Base-by-base conservation (phyloP, 2,113 vertebrate genomes). In the Bubalus kerabau region DNA sequence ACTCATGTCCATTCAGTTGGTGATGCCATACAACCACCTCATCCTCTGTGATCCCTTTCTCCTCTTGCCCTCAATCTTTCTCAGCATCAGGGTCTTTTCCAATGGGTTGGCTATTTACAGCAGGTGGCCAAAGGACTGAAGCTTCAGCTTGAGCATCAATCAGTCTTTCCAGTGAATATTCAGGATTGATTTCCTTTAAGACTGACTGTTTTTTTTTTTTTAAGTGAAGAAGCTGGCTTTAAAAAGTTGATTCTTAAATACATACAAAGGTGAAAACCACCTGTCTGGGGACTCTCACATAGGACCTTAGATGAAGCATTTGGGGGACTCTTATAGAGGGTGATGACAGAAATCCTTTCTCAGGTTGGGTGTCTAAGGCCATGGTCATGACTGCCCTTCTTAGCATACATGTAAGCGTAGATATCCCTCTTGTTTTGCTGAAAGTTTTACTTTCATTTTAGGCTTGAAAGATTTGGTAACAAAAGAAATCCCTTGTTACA, bases 351-450 rank as follows among this genome's bases (percentile, higher is more conserved):
- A 46, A 48, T 16, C 21, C 21, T 82, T 46, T 36, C 56, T 10
- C 6, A 2, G 15, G 19, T 17, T 7, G 12, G 32, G 1, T 21
- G 36, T 30, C 50, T 36, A 4, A 84, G 50, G 32, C 50, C 8
- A 3, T 17, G 48, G 60, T 14, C 11, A 0, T 3, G 0, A 21
- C 59, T 4, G 26, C 13, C 13, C 46, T 10, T 16, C 36, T 43
- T 46, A 2, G 4, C 24, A 5, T 11, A 16, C 52, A 17, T 40
- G 24, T 2, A 7, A 8, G 5, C 1, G 0, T 14, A 76, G 36
- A 43, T 12, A 24, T 76, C 36, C 23, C 23, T 26, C 12, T 2
- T 26, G 36, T 76, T 76, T 43, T 43, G 23, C 40, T 43, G 40
- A 43, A 76, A 43, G 71, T 32, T 76, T 76, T 76, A 76, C 71